Percentiles rank a stretch among this genome's conserved stretches.
Conservation (phyloP, 2,888 invertebrate species). For the Strigamia transsilvanica region DNA sequence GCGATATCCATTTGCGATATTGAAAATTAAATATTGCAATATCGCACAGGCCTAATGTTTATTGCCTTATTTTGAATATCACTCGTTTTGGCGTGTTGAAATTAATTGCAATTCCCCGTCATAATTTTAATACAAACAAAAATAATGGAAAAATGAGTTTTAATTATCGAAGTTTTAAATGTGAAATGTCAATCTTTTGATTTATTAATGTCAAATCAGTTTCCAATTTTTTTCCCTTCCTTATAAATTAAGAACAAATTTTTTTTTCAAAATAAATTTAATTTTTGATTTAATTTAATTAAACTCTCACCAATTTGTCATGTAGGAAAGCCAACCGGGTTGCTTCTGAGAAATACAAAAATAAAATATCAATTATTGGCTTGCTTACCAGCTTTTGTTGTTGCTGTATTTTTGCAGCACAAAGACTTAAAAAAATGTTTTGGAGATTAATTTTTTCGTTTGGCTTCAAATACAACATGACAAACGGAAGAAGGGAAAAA, state of each 20-base stretch:
- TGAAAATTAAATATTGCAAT: too few relatives aligned
- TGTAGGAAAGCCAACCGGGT: conserved; percentile 29
- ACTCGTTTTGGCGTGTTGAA: not conserved
- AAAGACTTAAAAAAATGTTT: not conserved
- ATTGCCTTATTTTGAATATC: conserved; percentile 36
- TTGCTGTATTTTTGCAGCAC: not conserved
- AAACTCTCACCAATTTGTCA: not conserved
- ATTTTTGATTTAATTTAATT: not conserved
- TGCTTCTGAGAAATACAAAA: conserved; percentile 3
- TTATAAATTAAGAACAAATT: not conserved
- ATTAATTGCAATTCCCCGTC: not conserved
- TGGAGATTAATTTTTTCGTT: not conserved
- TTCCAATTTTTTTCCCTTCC: not conserved
- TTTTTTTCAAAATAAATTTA: not conserved
- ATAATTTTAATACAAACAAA: not conserved
- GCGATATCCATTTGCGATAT: too few relatives aligned
- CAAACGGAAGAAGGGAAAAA: not conserved
- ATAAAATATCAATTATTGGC: conserved; percentile 24
- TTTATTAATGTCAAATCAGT: not conserved
- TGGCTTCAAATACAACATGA: not conserved
- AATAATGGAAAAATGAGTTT: not conserved
- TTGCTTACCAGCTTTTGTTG: not conserved
- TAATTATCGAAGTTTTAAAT: not conserved
- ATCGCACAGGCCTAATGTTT: too few relatives aligned
- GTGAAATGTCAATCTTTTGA: not conserved